Percentiles rank a stretch among this genome's conserved stretches.
Conservation (phyloP, 2,113 vertebrate species). For the Ailurus styani region DNA sequence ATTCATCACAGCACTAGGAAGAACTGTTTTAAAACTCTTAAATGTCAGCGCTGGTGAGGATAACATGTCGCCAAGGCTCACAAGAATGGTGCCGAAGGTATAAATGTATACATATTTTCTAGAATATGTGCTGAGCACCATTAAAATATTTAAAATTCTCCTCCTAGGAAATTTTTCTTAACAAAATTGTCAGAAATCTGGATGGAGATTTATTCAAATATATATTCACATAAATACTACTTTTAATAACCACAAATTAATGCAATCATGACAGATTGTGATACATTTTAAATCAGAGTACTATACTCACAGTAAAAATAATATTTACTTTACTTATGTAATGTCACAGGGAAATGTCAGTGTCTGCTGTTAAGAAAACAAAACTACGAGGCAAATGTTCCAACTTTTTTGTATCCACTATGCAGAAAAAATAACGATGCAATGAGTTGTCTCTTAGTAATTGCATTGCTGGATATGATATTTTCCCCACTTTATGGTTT, state of each 20-base stretch:
- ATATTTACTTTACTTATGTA: not conserved
- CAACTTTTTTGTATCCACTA: not conserved
- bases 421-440: not conserved
- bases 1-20: not conserved
- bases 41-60: not conserved
- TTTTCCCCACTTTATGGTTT: not conserved
- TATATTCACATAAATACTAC: not conserved
- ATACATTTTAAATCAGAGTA: not conserved
- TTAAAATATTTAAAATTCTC: not conserved
- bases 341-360: not conserved
- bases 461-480: not conserved
- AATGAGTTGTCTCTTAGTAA: not conserved
- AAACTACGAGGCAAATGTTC: not conserved
- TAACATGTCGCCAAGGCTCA: not conserved
- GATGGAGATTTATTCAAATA: not conserved
- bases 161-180: not conserved
- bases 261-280: not conserved
- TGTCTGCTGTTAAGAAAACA: not conserved
- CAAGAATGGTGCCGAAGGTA: not conserved
- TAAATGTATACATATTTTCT: not conserved
- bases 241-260: not conserved
- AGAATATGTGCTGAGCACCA: not conserved
- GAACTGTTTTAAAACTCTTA: not conserved
- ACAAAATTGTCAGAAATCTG: not conserved
- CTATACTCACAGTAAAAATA: not conserved